A percentile compares a stretch with the other conserved stretches of the same genome.
Conservation (phyloP, 1,140 invertebrate genomes). For the Cydia splendana region DNA sequence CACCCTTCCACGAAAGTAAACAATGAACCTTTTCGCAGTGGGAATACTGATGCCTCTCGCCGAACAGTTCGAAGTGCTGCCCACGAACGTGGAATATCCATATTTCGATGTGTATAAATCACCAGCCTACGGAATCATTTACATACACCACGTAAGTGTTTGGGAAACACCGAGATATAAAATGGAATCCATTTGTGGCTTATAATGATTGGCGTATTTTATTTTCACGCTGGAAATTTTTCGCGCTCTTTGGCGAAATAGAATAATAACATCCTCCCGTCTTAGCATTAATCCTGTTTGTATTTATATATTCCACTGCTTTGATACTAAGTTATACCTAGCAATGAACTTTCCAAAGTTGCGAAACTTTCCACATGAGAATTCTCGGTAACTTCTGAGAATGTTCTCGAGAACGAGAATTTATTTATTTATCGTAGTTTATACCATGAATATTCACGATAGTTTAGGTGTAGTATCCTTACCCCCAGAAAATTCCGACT, state of each 20-base stretch:
- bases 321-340: no score
- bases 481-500: no score
- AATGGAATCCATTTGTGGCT: background rate
- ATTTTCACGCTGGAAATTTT: background rate
- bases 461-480: no score
- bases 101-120: conserved; percentile 66
- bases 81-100: conserved; percentile 75
- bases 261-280: background rate
- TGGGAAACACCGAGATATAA: background rate
- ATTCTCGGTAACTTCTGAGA: no score
- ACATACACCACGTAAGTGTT: conserved; percentile 68
- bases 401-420: no score
- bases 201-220: background rate
- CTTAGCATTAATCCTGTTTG: background rate
- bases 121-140: conserved; percentile 63
- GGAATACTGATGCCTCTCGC: conserved; percentile 73
- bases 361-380: no score
- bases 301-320: background rate
- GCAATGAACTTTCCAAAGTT: no score
- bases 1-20: background rate
- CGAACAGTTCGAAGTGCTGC: conserved; percentile 71
- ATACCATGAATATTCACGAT: no score
- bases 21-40: conserved; percentile 55
- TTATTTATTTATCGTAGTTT: no score
- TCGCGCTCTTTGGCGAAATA: background rate